Evolutionary conservation across 2,797 vertebrate genomes (phyloP).

Genomic region (Bradypodion ventrale): DNA sequence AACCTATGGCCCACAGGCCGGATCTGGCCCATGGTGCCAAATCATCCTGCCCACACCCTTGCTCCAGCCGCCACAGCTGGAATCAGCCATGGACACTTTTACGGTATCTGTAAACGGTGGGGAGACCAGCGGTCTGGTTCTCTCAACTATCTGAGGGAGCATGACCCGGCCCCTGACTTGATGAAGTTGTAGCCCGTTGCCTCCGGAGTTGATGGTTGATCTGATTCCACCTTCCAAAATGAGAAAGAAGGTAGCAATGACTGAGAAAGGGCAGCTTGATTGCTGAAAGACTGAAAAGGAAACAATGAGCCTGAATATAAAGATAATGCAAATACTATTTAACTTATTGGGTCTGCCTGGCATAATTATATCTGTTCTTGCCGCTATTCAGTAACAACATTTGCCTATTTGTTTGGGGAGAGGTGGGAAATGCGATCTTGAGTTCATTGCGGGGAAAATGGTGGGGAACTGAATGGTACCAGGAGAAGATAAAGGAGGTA

Average conservation of each 20-base stretch:
- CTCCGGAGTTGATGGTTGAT: not conserved
- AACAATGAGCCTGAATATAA: constrained; percentile 6
- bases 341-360: constrained; percentile 35
- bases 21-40: too few species aligned
- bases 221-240: not conserved
- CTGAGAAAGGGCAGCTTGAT: not conserved
- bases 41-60: too few species aligned
- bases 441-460: not conserved
- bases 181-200: too few species aligned
- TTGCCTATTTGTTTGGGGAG: too few species aligned
- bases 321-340: constrained; percentile 4
- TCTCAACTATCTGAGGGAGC: too few species aligned
- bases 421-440: not conserved
- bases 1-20: too few species aligned
- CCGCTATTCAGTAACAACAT: not conserved
- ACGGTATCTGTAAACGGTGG: too few species aligned
- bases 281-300: constrained; percentile 5
- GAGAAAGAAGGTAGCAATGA: not conserved
- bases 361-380: constrained; percentile 17
- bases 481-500: not conserved
- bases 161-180: too few species aligned
- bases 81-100: too few species aligned
- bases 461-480: not conserved
- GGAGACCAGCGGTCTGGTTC: too few species aligned
- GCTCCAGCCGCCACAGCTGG: too few species aligned